Evolutionary conservation across 2,113 vertebrate species (phyloP), one percentile per base, ranked within the genome.

Genomic region (Accipiter cooperii): DNA sequence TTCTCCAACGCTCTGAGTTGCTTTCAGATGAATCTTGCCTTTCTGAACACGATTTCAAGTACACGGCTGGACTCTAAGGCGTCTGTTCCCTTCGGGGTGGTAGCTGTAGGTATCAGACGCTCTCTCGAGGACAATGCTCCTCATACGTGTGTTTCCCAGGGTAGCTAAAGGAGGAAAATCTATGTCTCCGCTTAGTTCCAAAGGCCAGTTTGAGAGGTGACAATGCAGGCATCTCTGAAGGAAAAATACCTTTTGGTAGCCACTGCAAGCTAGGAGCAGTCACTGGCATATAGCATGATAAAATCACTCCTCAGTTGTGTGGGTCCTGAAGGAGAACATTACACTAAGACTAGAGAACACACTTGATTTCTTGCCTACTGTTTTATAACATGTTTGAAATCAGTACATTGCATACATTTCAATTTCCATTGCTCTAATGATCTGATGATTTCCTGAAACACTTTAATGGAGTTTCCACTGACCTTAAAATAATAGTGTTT

Each of bases 351-450:
- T 40, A 33, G 42, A 57, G 61, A 49, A 14, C 64, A 79, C 19
- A 17, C 44, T 78, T 66, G 77, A 74, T 75, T 54, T 84, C 73
- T 71, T 75, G 57, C 29, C 84, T 33, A 13, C 34, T 34, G 51
- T 52, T 95, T 96, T 68, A 78, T 42, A 77, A 84, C 17, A 54
- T 83, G n/a, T 55, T 91, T 91, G 55, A 87, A 86, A 87, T 40
- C 40, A 60, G 60, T 47, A 64, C 46, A 31, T 42, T 91, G 87
- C 84, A 93, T 64, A 66, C 34, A 64, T 89, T 89, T 95, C 75
- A 34, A 73, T 96, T 96, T 96, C 96, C 93, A 84, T n/a, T 82
- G n/a, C 73, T 79, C n/a, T 75, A 89, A 96, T 36, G 87, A 89
- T 24, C 60, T 94, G 80, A 66, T 2, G 5, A 66, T 74, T 96